These are phyloP conservation scores for honey bee (Apis mellifera) DNA, from an alignment of 1,140 invertebrate genomes.

Conservation along the genomic window Amel_HAv3.1 CM009936.2:4912001-4912500, in stretches of 20 bases:
- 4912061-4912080: slow-evolving; percentile 7
- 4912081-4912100: not conserved
- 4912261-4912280: not conserved
- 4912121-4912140: slow-evolving; percentile 40
- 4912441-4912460: not conserved
- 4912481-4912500: not conserved
- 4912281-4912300: not conserved
- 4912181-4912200: slow-evolving; percentile 48
- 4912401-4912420: not conserved
- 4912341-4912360: not conserved
- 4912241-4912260: slow-evolving; percentile 7
- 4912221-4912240: slow-evolving; percentile 40
- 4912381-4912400: not conserved
- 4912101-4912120: slow-evolving; percentile 45
- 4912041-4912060: slow-evolving; percentile 35
- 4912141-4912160: slow-evolving; percentile 44
- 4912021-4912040: not conserved
- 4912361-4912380: not conserved
- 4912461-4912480: not conserved
- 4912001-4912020: slow-evolving; percentile 29
- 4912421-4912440: not conserved
- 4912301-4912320: not conserved
- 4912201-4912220: slow-evolving; percentile 17
- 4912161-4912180: slow-evolving; percentile 25
- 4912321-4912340: not conserved